These are phyloP conservation scores for Euplagia quadripunctaria DNA, from an alignment of 2,888 invertebrate species.

Conservation along the genomic window DNA sequence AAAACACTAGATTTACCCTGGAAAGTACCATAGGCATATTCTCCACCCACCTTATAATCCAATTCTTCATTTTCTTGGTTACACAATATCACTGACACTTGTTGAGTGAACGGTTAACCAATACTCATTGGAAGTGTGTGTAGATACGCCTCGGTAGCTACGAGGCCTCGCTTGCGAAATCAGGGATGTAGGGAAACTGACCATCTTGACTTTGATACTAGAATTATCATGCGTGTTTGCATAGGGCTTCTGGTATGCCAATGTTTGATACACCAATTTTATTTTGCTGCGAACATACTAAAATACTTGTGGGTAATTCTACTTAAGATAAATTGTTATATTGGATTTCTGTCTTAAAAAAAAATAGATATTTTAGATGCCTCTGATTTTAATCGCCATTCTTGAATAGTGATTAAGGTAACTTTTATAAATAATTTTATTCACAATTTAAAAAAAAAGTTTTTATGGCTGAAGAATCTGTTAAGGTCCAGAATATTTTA, in stretches of 20 bases:
- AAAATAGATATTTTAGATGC: too few relatives aligned
- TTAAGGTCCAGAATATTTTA: too few relatives aligned
- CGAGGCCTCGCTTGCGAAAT: conserved; percentile 33
- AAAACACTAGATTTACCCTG: neutral
- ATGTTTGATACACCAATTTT: neutral
- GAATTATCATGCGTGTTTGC: neutral
- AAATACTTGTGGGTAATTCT: too few relatives aligned
- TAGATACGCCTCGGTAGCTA: conserved; percentile 20
- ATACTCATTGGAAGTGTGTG: conserved; percentile 36
- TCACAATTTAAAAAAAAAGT: too few relatives aligned
- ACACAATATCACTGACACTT: conserved; percentile 27
- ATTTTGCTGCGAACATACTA: too few relatives aligned
- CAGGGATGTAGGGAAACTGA: conserved; percentile 44
- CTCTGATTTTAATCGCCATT: too few relatives aligned
- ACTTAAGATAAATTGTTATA: too few relatives aligned
- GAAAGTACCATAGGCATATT: too few relatives aligned
- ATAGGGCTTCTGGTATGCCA: neutral
- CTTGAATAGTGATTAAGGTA: too few relatives aligned
- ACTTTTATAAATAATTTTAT: too few relatives aligned
- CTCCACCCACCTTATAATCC: conserved; percentile 33
- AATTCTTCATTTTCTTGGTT: conserved; percentile 30
- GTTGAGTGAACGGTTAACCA: conserved; percentile 24
- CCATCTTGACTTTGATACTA: conserved; percentile 35
- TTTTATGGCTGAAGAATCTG: too few relatives aligned
- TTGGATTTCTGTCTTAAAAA: too few relatives aligned